Conservation (phyloP, 2,113 vertebrate species). For the Pseudorhombus dupliciocellatus region DNA sequence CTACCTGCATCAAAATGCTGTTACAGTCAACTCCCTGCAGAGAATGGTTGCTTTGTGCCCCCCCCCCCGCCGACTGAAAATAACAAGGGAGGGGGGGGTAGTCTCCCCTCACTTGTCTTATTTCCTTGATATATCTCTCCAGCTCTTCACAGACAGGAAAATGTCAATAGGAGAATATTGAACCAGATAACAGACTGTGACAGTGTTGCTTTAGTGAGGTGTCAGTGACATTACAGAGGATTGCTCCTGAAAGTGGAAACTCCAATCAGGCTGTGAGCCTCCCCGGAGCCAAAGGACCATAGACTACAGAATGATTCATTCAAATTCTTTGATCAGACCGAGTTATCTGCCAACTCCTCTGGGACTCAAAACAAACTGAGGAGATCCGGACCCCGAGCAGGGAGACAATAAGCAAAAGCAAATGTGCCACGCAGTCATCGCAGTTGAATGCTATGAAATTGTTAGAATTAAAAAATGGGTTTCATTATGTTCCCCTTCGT, state of each 20-base stretch:
- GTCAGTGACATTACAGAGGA: constrained; percentile 63
- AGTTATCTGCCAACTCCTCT: constrained; percentile 42
- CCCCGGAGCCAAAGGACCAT: constrained; percentile 40
- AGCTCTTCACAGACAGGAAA: constrained; percentile 46
- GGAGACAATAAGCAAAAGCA: constrained; percentile 11
- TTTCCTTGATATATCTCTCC: constrained; percentile 37
- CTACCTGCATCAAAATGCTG: constrained; percentile 42
- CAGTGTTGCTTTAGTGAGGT: constrained; percentile 60
- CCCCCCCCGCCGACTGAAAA: constrained; percentile 24
- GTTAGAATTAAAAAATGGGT: constrained; percentile 20
- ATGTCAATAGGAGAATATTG: constrained; percentile 65
- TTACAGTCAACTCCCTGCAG: constrained; percentile 42
- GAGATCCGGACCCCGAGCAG: constrained; percentile 35
- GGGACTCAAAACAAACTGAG: constrained; percentile 46
- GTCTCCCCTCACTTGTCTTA: constrained; percentile 56
- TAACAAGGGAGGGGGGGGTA: constrained; percentile 35
- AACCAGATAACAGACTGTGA: constrained; percentile 62
- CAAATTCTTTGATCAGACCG: constrained; percentile 62
- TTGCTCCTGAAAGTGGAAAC: constrained; percentile 70
- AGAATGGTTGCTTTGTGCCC: constrained; percentile 29
- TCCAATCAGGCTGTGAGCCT: constrained; percentile 67
- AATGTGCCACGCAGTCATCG: not conserved
- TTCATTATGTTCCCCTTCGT: constrained; percentile 23
- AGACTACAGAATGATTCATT: constrained; percentile 62
- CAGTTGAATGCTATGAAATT: not conserved